These are phyloP conservation scores for Megaptera novaeangliae DNA, from an alignment of 2,113 vertebrate genomes.

Conservation along the genomic window DNA sequence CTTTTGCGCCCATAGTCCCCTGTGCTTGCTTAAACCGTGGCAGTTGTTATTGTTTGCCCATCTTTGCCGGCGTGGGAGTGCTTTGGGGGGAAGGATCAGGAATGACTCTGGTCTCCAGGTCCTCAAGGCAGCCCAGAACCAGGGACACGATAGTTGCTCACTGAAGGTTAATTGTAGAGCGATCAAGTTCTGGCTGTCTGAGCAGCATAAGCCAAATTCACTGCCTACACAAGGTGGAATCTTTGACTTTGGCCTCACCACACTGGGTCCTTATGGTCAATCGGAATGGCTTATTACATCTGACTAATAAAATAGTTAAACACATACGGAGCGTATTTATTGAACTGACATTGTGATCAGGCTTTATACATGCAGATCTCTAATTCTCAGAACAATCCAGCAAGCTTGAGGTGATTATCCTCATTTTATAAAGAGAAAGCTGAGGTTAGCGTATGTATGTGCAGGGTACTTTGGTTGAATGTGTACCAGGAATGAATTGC, in stretches of 20 bases:
- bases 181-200: neutral
- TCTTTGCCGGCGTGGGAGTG: neutral
- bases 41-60: neutral
- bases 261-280: neutral
- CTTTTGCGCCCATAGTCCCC: neutral
- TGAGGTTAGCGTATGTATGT: neutral
- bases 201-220: neutral
- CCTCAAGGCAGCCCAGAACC: neutral
- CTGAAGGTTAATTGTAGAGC: neutral
- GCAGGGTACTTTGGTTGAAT: neutral
- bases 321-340: neutral
- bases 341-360: neutral
- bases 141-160: neutral
- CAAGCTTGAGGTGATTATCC: neutral
- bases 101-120: neutral
- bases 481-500: neutral
- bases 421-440: neutral
- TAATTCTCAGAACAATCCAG: neutral
- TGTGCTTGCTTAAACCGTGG: neutral
- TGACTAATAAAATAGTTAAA: neutral
- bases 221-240: neutral
- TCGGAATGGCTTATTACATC: neutral
- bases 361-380: neutral
- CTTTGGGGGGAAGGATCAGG: neutral
- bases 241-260: neutral